A percentile compares a stretch with the other conserved stretches of the same genome.
Evolutionary conservation across 2,113 vertebrate genomes (phyloP).

Genomic region (Mustelus asterias): DNA sequence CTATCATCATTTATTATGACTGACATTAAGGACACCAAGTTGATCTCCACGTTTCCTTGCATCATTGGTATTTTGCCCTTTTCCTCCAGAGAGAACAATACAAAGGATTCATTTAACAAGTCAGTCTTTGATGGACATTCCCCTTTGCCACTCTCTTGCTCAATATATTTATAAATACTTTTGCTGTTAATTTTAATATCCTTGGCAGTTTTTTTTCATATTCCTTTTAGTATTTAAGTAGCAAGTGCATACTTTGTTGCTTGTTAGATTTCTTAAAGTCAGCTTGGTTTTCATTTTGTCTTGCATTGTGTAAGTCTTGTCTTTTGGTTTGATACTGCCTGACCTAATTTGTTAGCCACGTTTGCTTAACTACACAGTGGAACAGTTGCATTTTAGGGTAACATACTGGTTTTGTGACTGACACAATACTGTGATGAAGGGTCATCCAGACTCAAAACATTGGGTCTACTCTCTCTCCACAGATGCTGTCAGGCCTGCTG

Average conservation of each 20-base stretch:
- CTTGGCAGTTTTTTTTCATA: not conserved
- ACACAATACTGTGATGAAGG: not conserved
- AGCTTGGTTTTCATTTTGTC: not conserved
- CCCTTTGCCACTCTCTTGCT: not conserved
- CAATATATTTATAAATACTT: not conserved
- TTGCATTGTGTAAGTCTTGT: not conserved
- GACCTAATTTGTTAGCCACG: not conserved
- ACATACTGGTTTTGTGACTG: not conserved
- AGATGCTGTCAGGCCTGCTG: too few species aligned
- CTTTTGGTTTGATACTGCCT: not conserved
- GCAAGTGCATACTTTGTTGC: not conserved
- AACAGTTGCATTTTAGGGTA: not conserved
- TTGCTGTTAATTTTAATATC: not conserved
- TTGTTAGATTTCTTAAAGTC: not conserved
- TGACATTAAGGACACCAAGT: not conserved
- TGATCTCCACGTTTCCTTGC: not conserved
- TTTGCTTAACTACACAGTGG: not conserved
- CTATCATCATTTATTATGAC: not conserved
- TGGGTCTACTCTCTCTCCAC: too few species aligned
- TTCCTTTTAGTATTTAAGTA: not conserved
- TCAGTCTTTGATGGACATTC: not conserved
- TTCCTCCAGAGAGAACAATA: not conserved
- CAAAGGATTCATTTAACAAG: not conserved
- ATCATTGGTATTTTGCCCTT: not conserved
- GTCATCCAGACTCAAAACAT: too few species aligned